Conservation (phyloP, 23 tunicate species). For the Trididemnum miniatum region DNA sequence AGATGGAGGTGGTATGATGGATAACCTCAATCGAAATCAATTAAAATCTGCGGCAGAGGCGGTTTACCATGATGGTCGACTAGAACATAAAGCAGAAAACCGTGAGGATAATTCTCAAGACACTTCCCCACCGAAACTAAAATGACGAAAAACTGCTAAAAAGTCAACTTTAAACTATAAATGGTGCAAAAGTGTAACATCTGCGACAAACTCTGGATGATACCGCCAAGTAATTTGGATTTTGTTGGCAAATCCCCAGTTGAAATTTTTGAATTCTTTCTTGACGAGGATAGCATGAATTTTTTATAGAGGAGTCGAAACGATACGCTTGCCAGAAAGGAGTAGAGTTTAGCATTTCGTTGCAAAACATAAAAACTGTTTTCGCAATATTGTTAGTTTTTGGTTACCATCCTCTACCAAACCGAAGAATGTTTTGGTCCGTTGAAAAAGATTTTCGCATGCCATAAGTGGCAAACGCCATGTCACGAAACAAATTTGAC, state of each 20-base stretch:
- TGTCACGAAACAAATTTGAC: constrained; percentile 2
- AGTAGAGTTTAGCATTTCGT: neutral
- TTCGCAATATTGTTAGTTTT: neutral
- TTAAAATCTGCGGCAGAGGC: neutral
- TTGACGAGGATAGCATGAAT: no score
- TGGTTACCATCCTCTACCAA: neutral
- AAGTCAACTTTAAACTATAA: neutral
- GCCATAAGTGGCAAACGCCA: neutral
- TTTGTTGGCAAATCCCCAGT: neutral
- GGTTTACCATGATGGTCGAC: neutral
- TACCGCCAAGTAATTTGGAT: neutral
- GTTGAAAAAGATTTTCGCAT: neutral
- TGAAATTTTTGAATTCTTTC: neutral
- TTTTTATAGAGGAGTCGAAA: neutral
- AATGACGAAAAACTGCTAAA: neutral
- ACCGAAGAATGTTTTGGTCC: neutral
- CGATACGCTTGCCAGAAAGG: neutral
- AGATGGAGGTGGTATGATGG: neutral
- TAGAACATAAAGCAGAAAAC: neutral
- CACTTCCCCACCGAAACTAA: neutral
- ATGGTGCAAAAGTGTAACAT: neutral
- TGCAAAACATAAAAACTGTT: neutral
- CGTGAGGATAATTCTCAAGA: neutral
- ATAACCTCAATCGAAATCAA: neutral
- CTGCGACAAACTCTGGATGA: no score